A percentile compares a stretch with the other conserved stretches of the same genome.
Evolutionary conservation across 2,888 invertebrate genomes (phyloP).

Genomic region (Trissonchulus sp.): DNA sequence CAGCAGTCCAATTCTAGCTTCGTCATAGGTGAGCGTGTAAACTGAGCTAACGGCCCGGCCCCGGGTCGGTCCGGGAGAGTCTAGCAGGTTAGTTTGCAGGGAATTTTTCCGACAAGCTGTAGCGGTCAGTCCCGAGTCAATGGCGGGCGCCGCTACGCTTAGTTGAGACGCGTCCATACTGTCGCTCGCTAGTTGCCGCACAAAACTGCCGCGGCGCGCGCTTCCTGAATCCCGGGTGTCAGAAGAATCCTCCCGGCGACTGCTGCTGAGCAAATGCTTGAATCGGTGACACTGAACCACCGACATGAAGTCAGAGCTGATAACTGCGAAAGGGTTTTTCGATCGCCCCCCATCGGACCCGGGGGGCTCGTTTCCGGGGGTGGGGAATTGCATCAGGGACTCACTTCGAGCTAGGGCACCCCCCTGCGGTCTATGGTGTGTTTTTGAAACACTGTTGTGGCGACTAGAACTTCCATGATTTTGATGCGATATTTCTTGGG

Average conservation of each 20-base stretch:
- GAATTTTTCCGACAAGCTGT: too few species aligned
- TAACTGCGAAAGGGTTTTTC: neutral
- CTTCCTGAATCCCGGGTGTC: neutral
- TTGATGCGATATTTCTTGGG: too few species aligned
- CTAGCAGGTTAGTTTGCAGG: neutral
- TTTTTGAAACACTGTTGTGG: too few species aligned
- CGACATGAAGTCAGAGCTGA: neutral
- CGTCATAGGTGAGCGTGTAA: neutral
- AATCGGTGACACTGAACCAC: slow-evolving; percentile 3
- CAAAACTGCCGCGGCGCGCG: neutral
- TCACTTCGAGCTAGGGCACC: too few species aligned
- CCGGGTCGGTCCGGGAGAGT: neutral
- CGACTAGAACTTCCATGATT: too few species aligned
- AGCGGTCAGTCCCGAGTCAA: neutral
- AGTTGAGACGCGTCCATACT: neutral
- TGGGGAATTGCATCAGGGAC: too few species aligned
- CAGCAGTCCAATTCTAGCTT: neutral
- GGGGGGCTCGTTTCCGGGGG: too few species aligned
- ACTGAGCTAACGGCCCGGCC: neutral
- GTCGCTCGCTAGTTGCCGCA: neutral
- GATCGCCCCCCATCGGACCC: too few species aligned
- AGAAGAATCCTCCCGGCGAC: neutral
- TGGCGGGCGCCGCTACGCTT: neutral
- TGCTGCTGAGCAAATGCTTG: neutral
- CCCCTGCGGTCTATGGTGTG: too few species aligned